phyloP scores from a whole-genome alignment of 2,888 invertebrate genomes.

The Lasioglossum marginatum region DNA sequence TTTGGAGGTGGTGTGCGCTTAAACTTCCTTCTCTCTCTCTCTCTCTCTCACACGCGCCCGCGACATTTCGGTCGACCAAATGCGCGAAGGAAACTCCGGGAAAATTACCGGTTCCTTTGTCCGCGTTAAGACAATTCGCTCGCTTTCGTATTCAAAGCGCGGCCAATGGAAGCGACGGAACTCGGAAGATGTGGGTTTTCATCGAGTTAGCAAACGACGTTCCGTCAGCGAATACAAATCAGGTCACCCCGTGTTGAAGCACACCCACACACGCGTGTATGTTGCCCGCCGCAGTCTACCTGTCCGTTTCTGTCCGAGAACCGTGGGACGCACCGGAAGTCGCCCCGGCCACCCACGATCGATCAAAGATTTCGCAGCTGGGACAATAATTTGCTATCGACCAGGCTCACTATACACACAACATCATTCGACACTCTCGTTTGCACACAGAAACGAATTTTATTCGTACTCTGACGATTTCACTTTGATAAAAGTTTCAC shows the following conservation, averaged over 20 bases:
- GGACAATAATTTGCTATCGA: constrained; percentile 43
- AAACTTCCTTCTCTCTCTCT: neutral
- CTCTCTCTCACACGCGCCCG: neutral
- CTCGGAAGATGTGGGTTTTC: constrained; percentile 73
- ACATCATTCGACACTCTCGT: neutral
- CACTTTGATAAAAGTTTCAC: neutral
- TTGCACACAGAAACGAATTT: neutral
- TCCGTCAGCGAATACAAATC: constrained; percentile 72
- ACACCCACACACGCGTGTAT: constrained; percentile 16
- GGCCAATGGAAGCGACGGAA: constrained; percentile 58
- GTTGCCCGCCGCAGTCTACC: constrained; percentile 25
- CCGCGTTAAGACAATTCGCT: constrained; percentile 66
- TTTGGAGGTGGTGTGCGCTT: neutral
- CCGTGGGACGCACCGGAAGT: constrained; percentile 53
- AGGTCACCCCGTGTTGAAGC: constrained; percentile 53
- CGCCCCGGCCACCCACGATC: constrained; percentile 53
- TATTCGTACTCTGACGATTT: neutral
- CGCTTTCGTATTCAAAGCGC: constrained; percentile 66
- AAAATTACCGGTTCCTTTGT: constrained; percentile 70
- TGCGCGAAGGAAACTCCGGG: constrained; percentile 24
- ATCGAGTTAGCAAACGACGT: constrained; percentile 73
- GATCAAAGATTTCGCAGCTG: constrained; percentile 51
- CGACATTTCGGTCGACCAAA: constrained; percentile 37
- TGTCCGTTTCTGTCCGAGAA: constrained; percentile 49
- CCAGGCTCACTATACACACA: neutral